Base-by-base conservation (phyloP, 2,797 vertebrate species). In the Sebastiscus tertius region DNA sequence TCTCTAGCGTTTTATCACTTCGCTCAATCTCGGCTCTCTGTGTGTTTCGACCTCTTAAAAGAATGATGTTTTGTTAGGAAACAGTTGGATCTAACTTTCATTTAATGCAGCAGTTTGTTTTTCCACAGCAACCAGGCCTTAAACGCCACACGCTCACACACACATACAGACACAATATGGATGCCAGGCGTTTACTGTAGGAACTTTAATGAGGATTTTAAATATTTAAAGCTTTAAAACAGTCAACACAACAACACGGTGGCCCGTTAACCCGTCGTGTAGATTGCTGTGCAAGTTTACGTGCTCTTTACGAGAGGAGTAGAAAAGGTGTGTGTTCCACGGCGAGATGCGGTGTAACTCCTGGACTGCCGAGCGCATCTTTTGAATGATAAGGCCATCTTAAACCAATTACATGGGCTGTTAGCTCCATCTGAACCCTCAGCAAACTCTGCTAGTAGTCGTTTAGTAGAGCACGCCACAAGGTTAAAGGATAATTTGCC, bases 321-420 rank as follows among this genome's bases (percentile, higher is more conserved):
- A 64, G 18, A 73, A 62, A 62, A 65, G 76, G 54, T 58, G 66
- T 58, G 66, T 59, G 13, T 56, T 77, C 60, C 26, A 14, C 5
- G 8, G 29, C 8, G 61, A n/a, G 66, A 64, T 46, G 54, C 20
- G 10, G 72, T 22, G 18, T 46, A 75, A 84, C 63, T 72, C 65
- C 54, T 26, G n/a, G 34, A 59, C 34, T 56, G 58, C 82, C 56
- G 29, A 55, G 72, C 75, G 74, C 64, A 71, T 91, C 85, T 56
- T 81, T 82, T 88, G 78, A 92, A 87, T 72, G 82, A 91, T 86
- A 83, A 88, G 82, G 72, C 82, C 85, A 84, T 87, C 88, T 90
- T 90, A 82, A 92, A 92, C 67, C 91, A 93, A 94, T 95, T 93
- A 94, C 89, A 89, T 67, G 88, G 79, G 65, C 90, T 75, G 79